Percentiles rank a stretch among this genome's conserved stretches.
Evolutionary conservation across 2,888 invertebrate species (phyloP).

Genomic region (Lepidonotus clava): DNA sequence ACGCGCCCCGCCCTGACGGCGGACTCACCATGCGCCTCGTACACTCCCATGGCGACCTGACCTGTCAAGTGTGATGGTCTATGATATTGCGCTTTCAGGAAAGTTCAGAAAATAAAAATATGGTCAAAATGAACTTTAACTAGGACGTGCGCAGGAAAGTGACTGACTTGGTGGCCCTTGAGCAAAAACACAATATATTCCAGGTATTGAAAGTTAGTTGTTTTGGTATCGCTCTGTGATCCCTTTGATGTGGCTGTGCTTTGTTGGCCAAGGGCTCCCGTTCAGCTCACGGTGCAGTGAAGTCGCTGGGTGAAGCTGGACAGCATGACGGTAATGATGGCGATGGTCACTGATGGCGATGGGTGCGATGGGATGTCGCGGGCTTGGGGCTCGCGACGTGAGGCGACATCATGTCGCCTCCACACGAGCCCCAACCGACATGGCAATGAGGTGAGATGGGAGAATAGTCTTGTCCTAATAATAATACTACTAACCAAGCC

Average conservation of each 20-base stretch:
- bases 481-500: not conserved
- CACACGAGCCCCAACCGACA: not conserved
- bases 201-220: not conserved
- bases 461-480: not conserved
- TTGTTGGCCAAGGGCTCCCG: not conserved
- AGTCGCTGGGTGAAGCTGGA: too few species aligned
- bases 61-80: constrained; percentile 44
- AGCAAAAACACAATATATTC: not conserved
- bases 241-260: not conserved
- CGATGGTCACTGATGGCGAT: too few species aligned
- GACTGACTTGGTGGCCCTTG: not conserved
- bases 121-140: not conserved
- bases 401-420: not conserved
- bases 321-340: too few species aligned
- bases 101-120: constrained; percentile 23
- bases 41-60: constrained; percentile 38
- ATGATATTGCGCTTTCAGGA: constrained; percentile 10
- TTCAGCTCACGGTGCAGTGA: constrained; percentile 1
- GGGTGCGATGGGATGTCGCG: not conserved
- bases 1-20: not conserved
- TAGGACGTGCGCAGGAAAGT: not conserved
- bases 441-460: not conserved
- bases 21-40: constrained; percentile 10
- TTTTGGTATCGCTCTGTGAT: constrained; percentile 10
- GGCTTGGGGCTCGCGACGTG: not conserved